Percentiles rank a stretch among this genome's conserved stretches.
These are phyloP conservation scores for Dryobotodes eremita DNA, from an alignment of 2,888 invertebrate genomes.

Conservation along the genomic window DNA sequence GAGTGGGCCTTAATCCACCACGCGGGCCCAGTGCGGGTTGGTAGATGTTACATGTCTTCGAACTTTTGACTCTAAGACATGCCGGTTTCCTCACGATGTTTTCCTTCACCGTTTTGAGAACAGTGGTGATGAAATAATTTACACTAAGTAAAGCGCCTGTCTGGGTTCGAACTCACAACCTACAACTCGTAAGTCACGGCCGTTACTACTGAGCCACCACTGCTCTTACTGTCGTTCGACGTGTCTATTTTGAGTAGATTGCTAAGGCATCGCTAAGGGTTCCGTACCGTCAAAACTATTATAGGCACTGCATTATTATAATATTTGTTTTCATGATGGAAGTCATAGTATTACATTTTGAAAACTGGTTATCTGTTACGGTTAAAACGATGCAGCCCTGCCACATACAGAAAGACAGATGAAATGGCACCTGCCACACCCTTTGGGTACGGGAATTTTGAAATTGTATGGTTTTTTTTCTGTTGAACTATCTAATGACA, in stretches of 20 bases:
- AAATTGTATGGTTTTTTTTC: neutral
- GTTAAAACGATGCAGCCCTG: neutral
- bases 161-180: too few relatives aligned
- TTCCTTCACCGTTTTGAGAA: too few relatives aligned
- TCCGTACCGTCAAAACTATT: neutral
- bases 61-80: too few relatives aligned
- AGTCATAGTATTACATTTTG: neutral
- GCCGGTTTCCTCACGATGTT: too few relatives aligned
- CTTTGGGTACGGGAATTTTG: neutral
- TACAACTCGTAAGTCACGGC: too few relatives aligned
- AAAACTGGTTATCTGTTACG: neutral
- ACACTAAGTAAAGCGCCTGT: too few relatives aligned
- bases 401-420: neutral
- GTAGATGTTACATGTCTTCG: too few relatives aligned
- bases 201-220: too few relatives aligned
- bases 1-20: too few relatives aligned
- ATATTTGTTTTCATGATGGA: neutral
- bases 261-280: neutral
- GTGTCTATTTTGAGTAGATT: slow-evolving; percentile 1
- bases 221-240: neutral
- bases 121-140: too few relatives aligned
- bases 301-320: neutral
- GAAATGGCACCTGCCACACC: neutral
- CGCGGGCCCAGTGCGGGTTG: too few relatives aligned
- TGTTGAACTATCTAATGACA: neutral